Evolutionary conservation across 2,797 vertebrate species (phyloP), one percentile per base, ranked within the genome.

Genomic region (Basileuterus tristriatus): DNA sequence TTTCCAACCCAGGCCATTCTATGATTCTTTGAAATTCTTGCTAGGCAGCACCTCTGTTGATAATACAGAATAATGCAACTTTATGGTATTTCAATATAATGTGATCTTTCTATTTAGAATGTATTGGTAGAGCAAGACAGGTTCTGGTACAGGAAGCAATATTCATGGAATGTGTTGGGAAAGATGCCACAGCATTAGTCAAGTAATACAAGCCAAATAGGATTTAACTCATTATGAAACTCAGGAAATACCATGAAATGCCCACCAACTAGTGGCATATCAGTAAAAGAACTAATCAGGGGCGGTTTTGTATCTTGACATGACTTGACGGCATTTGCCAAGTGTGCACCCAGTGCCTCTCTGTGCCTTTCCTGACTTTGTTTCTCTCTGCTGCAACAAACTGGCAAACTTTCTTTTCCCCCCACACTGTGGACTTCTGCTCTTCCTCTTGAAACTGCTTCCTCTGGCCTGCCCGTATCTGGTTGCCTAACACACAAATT

Each of bases 161-260:
- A 80, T 94, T 87, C n/a, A 65, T 71, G 76, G 93, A 81, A 95
- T 63, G 46, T 88, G 65, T 82, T 67, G 78, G 75, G 67, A 92
- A 78, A 76, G 56, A 29, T 88, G 76, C 71, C 67, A 52, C 8
- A 15, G 49, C 36, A 47, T 94, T 95, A 96, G 65, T 82, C 41
- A 71, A 91, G 18, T 64, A 79, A 53, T 36, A 83, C 29, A 52
- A 86, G 59, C 70, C 63, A 69, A 85, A 53, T 86, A 63, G 39
- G 46, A 83, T 83, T 93, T 87, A 79, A 77, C 69, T 80, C 64
- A 20, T 65, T 71, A 59, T 9, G 55, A 74, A 81, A 19, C 53
- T 84, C 9, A 4, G 43, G 0, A 4, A 82, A 52, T 89, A 55
- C 81, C 2, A 2, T 60, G 67, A 93, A 87, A 75, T 67, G 32